These are phyloP conservation scores for Phthorimaea operculella DNA, from an alignment of 1,140 invertebrate species.

Conservation along the genomic window DNA sequence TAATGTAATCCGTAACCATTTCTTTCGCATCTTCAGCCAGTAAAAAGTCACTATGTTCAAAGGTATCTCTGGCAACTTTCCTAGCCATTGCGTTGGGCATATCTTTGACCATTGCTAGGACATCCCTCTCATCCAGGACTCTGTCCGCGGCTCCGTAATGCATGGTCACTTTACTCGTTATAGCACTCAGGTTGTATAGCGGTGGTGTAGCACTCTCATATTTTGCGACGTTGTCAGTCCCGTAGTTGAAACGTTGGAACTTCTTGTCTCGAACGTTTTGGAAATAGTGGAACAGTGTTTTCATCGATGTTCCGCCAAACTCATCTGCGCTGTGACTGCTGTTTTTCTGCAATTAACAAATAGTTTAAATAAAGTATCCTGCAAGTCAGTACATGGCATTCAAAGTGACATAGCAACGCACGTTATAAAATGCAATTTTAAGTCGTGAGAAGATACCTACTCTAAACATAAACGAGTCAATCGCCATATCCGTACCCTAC, in stretches of 20 bases:
- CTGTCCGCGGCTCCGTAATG: conserved; percentile 42
- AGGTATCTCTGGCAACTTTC: conserved; percentile 35
- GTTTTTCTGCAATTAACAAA: too few species aligned
- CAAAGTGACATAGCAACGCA: too few species aligned
- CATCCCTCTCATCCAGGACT: conserved; percentile 40
- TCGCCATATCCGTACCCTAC: too few species aligned
- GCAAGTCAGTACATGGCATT: too few species aligned
- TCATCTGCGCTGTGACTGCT: too few species aligned
- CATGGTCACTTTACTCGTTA: conserved; percentile 37
- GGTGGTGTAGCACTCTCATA: conserved; percentile 33
- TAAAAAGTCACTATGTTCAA: conserved; percentile 38
- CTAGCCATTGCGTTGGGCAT: conserved; percentile 34
- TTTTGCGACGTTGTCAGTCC: conserved; percentile 19
- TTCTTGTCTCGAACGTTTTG: conserved; percentile 39
- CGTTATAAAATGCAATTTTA: too few species aligned
- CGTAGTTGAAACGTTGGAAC: conserved; percentile 42
- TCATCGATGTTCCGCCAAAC: conserved; percentile 31
- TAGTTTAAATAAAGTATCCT: too few species aligned
- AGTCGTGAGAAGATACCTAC: too few species aligned
- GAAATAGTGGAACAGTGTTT: conserved; percentile 45
- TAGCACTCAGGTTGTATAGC: conserved; percentile 16
- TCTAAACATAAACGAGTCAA: too few species aligned
- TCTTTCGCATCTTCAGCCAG: conserved; percentile 31
- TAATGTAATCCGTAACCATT: conserved; percentile 36
- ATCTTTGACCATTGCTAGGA: conserved; percentile 37